These are phyloP conservation scores for Doryteuthis pealeii DNA, from an alignment of 1,140 invertebrate species.

Conservation along the genomic window DNA sequence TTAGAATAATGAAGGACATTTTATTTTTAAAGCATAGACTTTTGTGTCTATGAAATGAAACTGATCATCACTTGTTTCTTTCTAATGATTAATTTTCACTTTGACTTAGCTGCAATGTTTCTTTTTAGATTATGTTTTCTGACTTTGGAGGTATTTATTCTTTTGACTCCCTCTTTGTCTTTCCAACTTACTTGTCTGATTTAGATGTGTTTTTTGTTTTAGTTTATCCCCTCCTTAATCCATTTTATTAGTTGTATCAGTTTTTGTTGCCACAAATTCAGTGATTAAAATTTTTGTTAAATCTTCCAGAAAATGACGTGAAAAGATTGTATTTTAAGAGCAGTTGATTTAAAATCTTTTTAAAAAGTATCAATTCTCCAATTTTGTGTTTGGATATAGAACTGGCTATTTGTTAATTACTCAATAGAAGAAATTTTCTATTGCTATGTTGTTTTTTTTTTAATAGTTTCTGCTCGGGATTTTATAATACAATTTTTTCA, in stretches of 20 bases:
- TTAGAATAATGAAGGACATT: too few species aligned
- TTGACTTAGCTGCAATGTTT: too few species aligned
- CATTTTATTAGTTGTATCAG: background rate
- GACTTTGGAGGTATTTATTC: too few species aligned
- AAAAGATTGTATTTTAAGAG: background rate
- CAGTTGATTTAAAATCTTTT: background rate
- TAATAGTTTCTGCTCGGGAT: background rate
- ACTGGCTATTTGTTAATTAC: background rate
- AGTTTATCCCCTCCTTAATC: background rate
- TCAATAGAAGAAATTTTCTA: too few species aligned
- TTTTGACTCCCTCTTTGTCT: too few species aligned
- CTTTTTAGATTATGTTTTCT: too few species aligned
- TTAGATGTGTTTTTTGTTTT: constrained; percentile 6
- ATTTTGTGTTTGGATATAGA: background rate
- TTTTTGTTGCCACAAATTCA: constrained; percentile 17
- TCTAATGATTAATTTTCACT: too few species aligned
- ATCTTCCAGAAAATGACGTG: background rate
- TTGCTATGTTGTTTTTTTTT: background rate
- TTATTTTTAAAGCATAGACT: too few species aligned
- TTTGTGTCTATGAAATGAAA: too few species aligned
- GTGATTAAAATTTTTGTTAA: constrained; percentile 15
- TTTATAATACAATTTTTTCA: background rate
- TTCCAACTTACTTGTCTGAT: background rate
- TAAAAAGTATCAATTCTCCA: background rate
- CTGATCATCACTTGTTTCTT: too few species aligned